Conservation (phyloP, 2,113 vertebrate species). For the Megaptera novaeangliae region DNA sequence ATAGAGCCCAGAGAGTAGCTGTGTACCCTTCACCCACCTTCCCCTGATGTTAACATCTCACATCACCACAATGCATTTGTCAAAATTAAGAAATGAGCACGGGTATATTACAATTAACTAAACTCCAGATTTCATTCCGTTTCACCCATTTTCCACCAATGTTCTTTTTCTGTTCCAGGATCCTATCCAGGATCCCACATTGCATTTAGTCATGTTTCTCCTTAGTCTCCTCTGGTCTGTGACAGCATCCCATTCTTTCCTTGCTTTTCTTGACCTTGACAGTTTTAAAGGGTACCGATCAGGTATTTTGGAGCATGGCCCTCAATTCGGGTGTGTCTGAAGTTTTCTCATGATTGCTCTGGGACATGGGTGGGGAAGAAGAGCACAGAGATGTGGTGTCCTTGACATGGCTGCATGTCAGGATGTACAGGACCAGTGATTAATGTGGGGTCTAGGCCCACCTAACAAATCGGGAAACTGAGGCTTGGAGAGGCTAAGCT, state of each 20-base stretch:
- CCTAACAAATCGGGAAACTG: background rate
- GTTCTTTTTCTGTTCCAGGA: background rate
- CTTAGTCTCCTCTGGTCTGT: background rate
- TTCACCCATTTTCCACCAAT: background rate
- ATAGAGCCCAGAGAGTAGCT: background rate
- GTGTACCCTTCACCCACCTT: background rate
- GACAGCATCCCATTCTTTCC: background rate
- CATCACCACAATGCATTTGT: background rate
- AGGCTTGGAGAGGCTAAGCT: background rate
- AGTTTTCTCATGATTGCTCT: background rate
- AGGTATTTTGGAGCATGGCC: too few species aligned
- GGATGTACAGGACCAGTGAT: background rate
- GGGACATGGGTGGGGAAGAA: background rate
- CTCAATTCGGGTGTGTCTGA: background rate
- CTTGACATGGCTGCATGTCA: accelerated
- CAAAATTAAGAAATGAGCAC: background rate
- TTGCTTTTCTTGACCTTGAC: background rate
- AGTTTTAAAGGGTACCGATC: background rate
- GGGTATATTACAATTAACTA: accelerated
- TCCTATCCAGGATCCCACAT: background rate
- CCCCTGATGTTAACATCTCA: background rate
- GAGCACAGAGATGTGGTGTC: background rate
- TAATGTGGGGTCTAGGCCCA: too few species aligned
- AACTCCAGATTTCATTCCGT: too few species aligned
- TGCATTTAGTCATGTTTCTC: background rate